These are phyloP conservation scores for Atrichornis clamosus DNA, from an alignment of 2,113 vertebrate genomes.

Conservation along the genomic window DNA sequence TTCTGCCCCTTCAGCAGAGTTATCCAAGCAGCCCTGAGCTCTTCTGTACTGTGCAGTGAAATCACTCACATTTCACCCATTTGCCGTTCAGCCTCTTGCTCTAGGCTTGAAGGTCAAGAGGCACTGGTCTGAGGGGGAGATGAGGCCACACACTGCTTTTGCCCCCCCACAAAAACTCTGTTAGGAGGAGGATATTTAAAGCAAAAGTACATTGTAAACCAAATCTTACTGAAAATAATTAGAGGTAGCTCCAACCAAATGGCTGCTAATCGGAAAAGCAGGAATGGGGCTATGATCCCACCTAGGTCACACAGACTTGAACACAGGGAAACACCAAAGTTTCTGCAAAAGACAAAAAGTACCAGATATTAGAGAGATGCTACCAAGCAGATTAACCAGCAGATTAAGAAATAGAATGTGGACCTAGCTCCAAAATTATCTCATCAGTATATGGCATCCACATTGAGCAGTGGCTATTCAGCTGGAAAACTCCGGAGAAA, in stretches of 20 bases:
- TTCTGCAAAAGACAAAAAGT: conserved; percentile 73
- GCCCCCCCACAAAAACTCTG: neutral
- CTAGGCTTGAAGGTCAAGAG: neutral
- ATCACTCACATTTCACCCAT: neutral
- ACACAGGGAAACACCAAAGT: conserved; percentile 89
- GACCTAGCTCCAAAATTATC: neutral
- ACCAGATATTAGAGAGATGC: neutral
- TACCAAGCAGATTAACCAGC: neutral
- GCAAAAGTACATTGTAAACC: neutral
- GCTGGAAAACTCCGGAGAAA: neutral
- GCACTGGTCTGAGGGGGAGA: accelerated
- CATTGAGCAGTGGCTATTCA: neutral
- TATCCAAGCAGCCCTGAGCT: neutral
- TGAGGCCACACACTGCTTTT: neutral
- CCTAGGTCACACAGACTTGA: conserved; percentile 88
- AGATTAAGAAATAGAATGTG: neutral
- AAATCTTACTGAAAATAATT: conserved; percentile 86
- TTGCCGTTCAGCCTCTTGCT: neutral
- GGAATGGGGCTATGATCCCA: conserved; percentile 86
- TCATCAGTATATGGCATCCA: neutral
- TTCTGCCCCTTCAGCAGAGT: neutral
- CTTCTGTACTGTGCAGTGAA: neutral
- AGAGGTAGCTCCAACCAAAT: conserved; percentile 91
- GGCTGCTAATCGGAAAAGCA: conserved; percentile 85
- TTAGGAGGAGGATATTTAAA: neutral